A percentile compares a stretch with the other conserved stretches of the same genome.
Conservation (phyloP, 2,888 invertebrate species). For the Phragmatobia fuliginosa region DNA sequence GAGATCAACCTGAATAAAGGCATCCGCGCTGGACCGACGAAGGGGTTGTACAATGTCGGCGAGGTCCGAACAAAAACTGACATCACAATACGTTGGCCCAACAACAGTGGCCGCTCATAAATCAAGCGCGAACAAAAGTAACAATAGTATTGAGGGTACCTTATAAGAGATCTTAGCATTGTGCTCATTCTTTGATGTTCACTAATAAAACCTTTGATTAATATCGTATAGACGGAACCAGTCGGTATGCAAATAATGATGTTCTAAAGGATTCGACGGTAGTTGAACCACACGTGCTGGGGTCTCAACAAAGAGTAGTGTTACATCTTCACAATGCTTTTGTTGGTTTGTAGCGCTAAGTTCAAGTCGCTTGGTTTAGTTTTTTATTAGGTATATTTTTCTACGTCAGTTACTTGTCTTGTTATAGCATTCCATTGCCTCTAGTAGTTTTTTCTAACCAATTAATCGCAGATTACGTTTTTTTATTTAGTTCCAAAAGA, state of each 20-base stretch:
- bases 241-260: conserved; percentile 85
- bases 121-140: conserved; percentile 86
- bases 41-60: conserved; percentile 85
- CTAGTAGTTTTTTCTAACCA: background rate
- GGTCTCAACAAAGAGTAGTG: conserved; percentile 77
- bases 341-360: conserved; percentile 60
- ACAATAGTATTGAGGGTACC: conserved; percentile 87
- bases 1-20: conserved; percentile 83
- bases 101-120: conserved; percentile 86
- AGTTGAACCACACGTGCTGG: conserved; percentile 83
- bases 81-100: conserved; percentile 84
- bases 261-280: conserved; percentile 76
- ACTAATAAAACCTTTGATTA: conserved; percentile 87
- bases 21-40: conserved; percentile 78
- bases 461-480: conserved; percentile 5
- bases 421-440: conserved; percentile 28
- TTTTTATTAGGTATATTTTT: conserved; percentile 50
- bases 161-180: conserved; percentile 86
- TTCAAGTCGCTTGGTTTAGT: conserved; percentile 53
- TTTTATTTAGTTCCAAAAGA: background rate
- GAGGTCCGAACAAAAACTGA: conserved; percentile 85
- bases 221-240: conserved; percentile 85
- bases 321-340: conserved; percentile 78
- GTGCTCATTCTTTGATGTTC: conserved; percentile 86
- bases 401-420: conserved; percentile 27